These are phyloP conservation scores for Branchellion lobata DNA, from an alignment of 2,888 invertebrate species.

Conservation along the genomic window DNA sequence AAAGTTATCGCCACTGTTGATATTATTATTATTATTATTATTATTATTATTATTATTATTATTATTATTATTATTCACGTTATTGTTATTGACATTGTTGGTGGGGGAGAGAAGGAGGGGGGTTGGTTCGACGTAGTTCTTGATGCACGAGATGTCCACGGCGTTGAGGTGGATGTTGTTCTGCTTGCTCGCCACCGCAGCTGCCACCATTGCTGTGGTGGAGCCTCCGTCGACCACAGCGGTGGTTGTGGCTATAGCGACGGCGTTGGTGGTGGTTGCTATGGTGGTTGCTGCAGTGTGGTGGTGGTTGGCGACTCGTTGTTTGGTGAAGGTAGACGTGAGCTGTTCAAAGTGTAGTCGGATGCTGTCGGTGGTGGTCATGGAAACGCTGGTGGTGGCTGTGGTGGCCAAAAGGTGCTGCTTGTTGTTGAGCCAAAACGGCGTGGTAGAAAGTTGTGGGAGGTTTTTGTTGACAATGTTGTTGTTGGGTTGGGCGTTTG, in stretches of 20 bases:
- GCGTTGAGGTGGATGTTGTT: too few relatives aligned
- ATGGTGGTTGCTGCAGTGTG: not conserved
- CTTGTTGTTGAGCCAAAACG: not conserved
- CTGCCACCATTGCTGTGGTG: too few relatives aligned
- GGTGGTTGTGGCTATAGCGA: not conserved
- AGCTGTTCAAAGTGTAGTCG: conserved; percentile 13
- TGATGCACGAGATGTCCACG: too few relatives aligned
- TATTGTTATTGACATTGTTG: not conserved
- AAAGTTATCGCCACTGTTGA: too few relatives aligned
- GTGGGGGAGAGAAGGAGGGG: not conserved
- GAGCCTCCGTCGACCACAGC: not conserved
- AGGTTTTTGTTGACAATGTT: too few relatives aligned
- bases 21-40: not conserved
- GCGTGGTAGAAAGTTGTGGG: too few relatives aligned
- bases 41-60: not conserved
- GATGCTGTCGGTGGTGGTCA: not conserved
- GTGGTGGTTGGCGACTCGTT: not conserved
- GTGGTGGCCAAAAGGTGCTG: not conserved
- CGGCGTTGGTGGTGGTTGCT: not conserved
- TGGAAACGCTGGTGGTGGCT: not conserved
- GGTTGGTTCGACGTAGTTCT: too few relatives aligned
- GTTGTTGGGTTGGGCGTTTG: too few relatives aligned
- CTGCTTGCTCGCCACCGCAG: too few relatives aligned
- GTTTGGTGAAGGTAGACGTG: not conserved
- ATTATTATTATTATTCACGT: not conserved